Percentiles rank a stretch among this genome's conserved stretches.
Evolutionary conservation across 1,140 invertebrate species (phyloP).

Genomic region (Philotrypesis tridentata): DNA sequence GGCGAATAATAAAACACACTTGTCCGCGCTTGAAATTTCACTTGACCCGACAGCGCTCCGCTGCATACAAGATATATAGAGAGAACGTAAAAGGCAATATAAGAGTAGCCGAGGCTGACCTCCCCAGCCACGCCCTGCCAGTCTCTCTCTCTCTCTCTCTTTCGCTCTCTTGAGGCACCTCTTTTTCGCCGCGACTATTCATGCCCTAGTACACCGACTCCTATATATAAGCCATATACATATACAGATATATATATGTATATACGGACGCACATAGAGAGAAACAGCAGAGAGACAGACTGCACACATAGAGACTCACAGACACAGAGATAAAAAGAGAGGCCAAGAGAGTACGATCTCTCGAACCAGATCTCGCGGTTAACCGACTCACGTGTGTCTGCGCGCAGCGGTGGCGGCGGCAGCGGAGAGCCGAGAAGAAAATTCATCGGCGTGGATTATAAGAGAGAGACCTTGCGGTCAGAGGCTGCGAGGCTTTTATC

Average conservation of each 20-base stretch:
- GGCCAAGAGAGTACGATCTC: slow-evolving; percentile 35
- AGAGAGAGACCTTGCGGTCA: slow-evolving; percentile 23
- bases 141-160: background rate
- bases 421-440: slow-evolving; percentile 17
- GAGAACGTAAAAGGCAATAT: slow-evolving; percentile 22
- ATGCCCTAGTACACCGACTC: background rate
- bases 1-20: background rate
- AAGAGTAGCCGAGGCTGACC: slow-evolving; percentile 17
- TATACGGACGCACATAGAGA: background rate
- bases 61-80: background rate
- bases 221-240: background rate
- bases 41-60: background rate
- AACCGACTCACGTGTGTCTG: slow-evolving; percentile 14
- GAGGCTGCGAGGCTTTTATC: slow-evolving; percentile 8
- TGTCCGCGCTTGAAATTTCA: slow-evolving; percentile 9
- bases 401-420: too few species aligned
- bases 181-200: slow-evolving; percentile 16
- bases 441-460: slow-evolving; percentile 20
- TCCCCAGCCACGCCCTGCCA: slow-evolving; percentile 34
- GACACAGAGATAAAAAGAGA: background rate
- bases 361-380: slow-evolving; percentile 50
- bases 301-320: too few species aligned
- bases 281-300: too few species aligned
- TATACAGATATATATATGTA: background rate
- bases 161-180: background rate